Percentiles rank a stretch among this genome's conserved stretches.
These are phyloP conservation scores for Sinopyrophorus schimmeli DNA, from an alignment of 2,888 invertebrate species.

Conservation along the genomic window DNA sequence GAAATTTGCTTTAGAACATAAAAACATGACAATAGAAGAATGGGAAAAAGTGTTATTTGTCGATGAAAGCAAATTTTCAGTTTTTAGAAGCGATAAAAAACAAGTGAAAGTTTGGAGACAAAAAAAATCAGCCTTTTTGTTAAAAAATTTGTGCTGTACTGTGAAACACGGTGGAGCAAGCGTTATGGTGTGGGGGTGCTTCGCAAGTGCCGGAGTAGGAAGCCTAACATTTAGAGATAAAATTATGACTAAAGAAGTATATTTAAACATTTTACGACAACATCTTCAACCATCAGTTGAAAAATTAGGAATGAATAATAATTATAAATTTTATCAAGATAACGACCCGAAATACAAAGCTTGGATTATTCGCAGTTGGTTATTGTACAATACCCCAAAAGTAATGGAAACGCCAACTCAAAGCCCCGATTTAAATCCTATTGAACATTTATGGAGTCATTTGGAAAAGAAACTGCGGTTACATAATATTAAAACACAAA, in stretches of 20 bases:
- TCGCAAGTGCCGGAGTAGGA: conserved; percentile 35
- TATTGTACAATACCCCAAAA: not conserved
- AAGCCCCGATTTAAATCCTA: conserved; percentile 12
- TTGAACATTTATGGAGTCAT: conserved; percentile 11
- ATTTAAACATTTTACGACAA: conserved; percentile 4
- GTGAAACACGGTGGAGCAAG: conserved; percentile 41
- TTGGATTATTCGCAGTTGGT: not conserved
- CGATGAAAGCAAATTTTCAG: conserved; percentile 8
- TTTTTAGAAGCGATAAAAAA: conserved; percentile 24
- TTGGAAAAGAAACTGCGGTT: conserved; percentile 1
- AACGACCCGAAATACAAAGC: conserved; percentile 9
- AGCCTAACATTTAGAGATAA: conserved; percentile 35
- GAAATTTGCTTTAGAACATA: not conserved
- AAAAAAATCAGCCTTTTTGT: conserved; percentile 31
- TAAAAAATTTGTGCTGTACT: conserved; percentile 33
- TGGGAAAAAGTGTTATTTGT: conserved; percentile 1
- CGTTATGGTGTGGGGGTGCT: conserved; percentile 39
- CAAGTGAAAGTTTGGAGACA: conserved; percentile 29
- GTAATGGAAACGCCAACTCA: conserved; percentile 3
- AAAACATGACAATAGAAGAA: not conserved
- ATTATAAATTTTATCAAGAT: conserved; percentile 3
- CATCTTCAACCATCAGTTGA: not conserved
- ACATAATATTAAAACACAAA: not conserved
- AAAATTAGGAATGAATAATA: not conserved
- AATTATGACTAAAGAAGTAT: conserved; percentile 19